Evolutionary conservation across 2,888 invertebrate genomes (phyloP).

Genomic region (Euproctis similis): DNA sequence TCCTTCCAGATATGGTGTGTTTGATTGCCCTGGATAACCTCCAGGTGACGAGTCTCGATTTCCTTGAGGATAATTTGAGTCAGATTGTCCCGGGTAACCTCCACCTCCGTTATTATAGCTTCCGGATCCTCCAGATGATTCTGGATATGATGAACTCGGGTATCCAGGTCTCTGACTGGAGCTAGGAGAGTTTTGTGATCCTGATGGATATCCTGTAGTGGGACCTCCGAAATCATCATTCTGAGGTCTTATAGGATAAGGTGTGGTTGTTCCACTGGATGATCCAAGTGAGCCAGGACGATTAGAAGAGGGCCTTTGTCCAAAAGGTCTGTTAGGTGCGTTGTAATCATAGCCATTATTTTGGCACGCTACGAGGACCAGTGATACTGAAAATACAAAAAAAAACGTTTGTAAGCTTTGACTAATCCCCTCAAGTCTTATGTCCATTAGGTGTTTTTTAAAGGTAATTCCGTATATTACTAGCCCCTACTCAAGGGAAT

Average conservation of each 20-base stretch:
- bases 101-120: constrained; percentile 14
- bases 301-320: constrained; percentile 41
- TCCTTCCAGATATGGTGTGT: constrained; percentile 22
- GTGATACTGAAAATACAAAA: constrained; percentile 50
- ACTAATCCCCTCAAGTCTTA: no score
- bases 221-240: constrained; percentile 28
- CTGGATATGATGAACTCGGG: constrained; percentile 20
- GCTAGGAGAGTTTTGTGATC: constrained; percentile 38
- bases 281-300: constrained; percentile 32
- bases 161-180: constrained; percentile 22
- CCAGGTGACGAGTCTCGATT: constrained; percentile 16
- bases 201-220: constrained; percentile 43
- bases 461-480: no score
- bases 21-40: constrained; percentile 31
- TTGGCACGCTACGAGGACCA: constrained; percentile 67
- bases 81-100: constrained; percentile 16
- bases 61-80: constrained; percentile 12
- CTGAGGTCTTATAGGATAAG: constrained; percentile 36
- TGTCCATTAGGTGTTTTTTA: no score
- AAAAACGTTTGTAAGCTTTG: no score
- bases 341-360: constrained; percentile 86
- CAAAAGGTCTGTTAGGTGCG: constrained; percentile 79
- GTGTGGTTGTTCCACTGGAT: constrained; percentile 31
- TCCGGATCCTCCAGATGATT: constrained; percentile 7
- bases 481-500: no score